Conservation (phyloP, 2,888 invertebrate species). For the Capitulum mitella region DNA sequence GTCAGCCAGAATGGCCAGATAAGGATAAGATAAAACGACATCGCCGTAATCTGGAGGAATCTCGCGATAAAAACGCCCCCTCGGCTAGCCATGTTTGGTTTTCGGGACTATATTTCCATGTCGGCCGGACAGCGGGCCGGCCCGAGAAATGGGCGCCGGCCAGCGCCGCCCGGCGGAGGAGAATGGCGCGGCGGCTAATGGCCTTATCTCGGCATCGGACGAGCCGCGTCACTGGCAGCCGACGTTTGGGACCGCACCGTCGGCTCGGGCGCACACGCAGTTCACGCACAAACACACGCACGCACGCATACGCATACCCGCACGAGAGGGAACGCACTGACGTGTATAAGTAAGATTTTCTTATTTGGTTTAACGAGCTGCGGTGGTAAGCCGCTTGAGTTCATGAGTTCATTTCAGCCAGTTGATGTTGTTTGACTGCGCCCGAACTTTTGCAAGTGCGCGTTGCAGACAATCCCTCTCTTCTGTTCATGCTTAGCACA, state of each 20-base stretch:
- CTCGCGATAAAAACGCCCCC: slow-evolving; percentile 20
- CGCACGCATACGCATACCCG: not conserved
- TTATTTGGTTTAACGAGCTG: too few species aligned
- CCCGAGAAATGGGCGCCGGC: not conserved
- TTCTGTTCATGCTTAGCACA: too few species aligned
- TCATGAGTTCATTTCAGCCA: too few species aligned
- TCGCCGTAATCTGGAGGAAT: slow-evolving; percentile 20
- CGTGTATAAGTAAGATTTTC: too few species aligned
- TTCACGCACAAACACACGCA: not conserved
- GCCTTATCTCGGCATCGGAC: slow-evolving; percentile 10
- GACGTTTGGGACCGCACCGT: not conserved
- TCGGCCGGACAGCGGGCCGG: not conserved
- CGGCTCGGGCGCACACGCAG: not conserved
- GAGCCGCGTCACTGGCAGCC: not conserved
- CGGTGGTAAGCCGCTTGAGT: too few species aligned
- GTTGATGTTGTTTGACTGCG: too few species aligned
- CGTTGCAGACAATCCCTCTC: too few species aligned
- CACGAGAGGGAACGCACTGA: too few species aligned
- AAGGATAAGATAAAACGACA: slow-evolving; percentile 25
- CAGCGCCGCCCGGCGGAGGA: not conserved
- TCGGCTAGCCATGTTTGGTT: slow-evolving; percentile 1
- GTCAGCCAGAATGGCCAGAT: slow-evolving; percentile 18
- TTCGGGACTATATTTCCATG: slow-evolving; percentile 16
- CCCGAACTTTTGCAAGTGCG: too few species aligned
- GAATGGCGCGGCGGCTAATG: slow-evolving; percentile 10